These are phyloP conservation scores for Silvanus unidentatus DNA, from an alignment of 2,888 invertebrate genomes.

Conservation along the genomic window DNA sequence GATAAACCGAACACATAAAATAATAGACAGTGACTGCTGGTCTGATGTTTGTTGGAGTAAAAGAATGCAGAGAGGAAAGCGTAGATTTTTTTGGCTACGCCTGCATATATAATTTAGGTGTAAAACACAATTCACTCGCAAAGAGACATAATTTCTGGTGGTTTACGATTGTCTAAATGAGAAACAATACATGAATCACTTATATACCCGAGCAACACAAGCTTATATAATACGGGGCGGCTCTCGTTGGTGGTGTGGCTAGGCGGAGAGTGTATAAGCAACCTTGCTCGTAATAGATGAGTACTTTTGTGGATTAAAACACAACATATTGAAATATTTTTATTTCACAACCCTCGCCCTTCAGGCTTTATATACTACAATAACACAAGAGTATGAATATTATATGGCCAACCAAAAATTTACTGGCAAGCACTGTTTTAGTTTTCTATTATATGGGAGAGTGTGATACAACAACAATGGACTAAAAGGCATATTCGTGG, in stretches of 20 bases:
- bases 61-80: no score
- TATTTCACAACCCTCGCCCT: conserved; percentile 33
- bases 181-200: conserved; percentile 48
- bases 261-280: no score
- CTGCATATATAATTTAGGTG: conserved; percentile 32
- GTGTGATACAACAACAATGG: conserved; percentile 21
- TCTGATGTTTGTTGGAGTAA: no score
- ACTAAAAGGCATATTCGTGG: conserved; percentile 20
- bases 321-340: conserved; percentile 48
- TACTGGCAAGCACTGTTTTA: conserved; percentile 18
- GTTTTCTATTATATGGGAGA: conserved; percentile 16
- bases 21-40: no score
- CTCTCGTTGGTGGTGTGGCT: no score
- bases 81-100: no score
- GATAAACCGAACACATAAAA: no score
- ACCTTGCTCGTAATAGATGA: conserved; percentile 37
- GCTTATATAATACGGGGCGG: no score
- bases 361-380: conserved; percentile 6
- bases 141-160: conserved; percentile 45
- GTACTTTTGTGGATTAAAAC: conserved; percentile 47
- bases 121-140: conserved; percentile 35
- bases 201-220: conserved; percentile 9
- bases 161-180: conserved; percentile 44
- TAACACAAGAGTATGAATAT: conserved; percentile 30
- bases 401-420: conserved; percentile 25